Evolutionary conservation across 2,113 vertebrate genomes (phyloP).

Genomic region (Macroglossus sobrinus): DNA sequence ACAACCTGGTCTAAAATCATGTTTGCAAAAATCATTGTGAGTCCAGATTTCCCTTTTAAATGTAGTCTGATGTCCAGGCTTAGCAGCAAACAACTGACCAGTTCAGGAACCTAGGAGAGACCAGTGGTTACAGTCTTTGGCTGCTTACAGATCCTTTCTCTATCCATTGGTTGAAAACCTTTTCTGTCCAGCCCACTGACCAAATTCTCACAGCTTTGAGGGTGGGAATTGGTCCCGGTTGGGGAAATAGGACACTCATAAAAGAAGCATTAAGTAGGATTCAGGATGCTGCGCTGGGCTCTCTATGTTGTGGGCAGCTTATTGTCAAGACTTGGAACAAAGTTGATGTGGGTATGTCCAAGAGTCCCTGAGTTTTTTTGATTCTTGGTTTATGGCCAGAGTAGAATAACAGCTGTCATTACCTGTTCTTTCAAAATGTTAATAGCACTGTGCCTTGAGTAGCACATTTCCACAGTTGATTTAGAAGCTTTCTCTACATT

Average conservation of each 20-base stretch:
- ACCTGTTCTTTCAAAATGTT: background rate
- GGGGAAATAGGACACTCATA: background rate
- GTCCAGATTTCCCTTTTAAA: background rate
- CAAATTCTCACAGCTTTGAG: background rate
- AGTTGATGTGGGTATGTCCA: background rate
- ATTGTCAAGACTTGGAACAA: background rate
- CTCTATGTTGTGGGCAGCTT: background rate
- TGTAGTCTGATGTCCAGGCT: background rate
- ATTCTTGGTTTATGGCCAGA: background rate
- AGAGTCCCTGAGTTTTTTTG: background rate
- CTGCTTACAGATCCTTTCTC: background rate
- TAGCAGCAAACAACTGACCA: background rate
- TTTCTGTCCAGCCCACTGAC: background rate
- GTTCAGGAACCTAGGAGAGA: background rate
- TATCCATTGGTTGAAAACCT: background rate
- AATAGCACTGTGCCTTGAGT: background rate
- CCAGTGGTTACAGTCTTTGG: background rate
- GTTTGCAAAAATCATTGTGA: background rate
- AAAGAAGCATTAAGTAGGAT: background rate
- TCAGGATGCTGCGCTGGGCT: background rate
- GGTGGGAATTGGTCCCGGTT: background rate
- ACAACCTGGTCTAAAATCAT: background rate
- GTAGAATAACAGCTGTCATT: background rate
- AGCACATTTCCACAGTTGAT: background rate
- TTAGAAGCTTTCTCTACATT: slow-evolving; percentile 30